Evolutionary conservation across 2,797 vertebrate species (phyloP).

Genomic region (Esox masquinongy): DNA sequence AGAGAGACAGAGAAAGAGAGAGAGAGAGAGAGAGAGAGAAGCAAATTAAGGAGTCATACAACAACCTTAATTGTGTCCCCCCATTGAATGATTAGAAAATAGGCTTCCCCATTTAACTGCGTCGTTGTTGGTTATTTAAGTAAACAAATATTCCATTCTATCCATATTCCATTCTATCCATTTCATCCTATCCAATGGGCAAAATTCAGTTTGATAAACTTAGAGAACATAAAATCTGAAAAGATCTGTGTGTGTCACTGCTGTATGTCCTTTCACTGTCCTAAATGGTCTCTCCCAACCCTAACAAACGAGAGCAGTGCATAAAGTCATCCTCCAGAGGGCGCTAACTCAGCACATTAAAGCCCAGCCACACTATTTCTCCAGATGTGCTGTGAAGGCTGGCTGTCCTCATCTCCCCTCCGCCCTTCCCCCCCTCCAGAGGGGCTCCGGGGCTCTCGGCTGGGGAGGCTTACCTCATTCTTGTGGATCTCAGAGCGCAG

Average conservation of each 20-base stretch:
- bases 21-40: not conserved
- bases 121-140: no score
- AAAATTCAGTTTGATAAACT: no score
- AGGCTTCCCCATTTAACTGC: no score
- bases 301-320: not conserved
- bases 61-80: not conserved
- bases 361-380: not conserved
- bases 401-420: not conserved
- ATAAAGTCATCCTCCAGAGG: not conserved
- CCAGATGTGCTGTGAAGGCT: not conserved
- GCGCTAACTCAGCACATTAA: not conserved
- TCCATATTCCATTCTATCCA: no score
- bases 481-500: conserved; percentile 97
- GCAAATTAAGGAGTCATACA: not conserved
- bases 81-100: no score
- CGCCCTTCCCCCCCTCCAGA: not conserved
- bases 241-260: no score
- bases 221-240: no score
- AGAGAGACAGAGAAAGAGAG: not conserved
- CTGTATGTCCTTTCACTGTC: no score
- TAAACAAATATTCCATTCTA: no score
- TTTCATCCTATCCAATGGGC: no score
- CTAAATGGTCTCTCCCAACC: no score
- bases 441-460: not conserved
- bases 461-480: conserved; percentile 84